phyloP scores from a whole-genome alignment of 2,797 vertebrate genomes.

The Oryzias sinensis region DNA sequence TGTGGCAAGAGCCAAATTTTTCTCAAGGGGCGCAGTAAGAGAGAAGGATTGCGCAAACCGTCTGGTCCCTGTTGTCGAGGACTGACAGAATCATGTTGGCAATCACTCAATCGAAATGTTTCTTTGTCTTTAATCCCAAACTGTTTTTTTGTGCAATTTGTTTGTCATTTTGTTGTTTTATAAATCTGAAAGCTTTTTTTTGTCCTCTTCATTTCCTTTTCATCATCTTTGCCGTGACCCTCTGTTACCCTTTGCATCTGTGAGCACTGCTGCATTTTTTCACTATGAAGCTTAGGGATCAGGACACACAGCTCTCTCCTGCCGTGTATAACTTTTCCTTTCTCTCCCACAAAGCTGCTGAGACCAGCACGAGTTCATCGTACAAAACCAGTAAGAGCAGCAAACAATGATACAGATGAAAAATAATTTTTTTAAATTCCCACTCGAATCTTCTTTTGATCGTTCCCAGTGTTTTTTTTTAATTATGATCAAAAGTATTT shows the following conservation, averaged over 20 bases:
- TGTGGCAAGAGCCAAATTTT: no score
- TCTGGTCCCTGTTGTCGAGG: no score
- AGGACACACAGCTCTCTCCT: constrained; percentile 24
- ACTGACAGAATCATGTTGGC: no score
- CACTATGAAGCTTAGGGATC: constrained; percentile 30
- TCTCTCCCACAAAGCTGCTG: constrained; percentile 49
- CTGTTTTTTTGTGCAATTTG: constrained; percentile 15
- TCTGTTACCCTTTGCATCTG: constrained; percentile 19
- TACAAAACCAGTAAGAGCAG: constrained; percentile 32
- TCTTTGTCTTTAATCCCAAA: constrained; percentile 16
- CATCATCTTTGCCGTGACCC: constrained; percentile 8
- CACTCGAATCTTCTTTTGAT: no score
- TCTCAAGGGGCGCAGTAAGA: no score
- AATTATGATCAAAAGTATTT: no score
- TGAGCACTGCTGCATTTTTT: constrained; percentile 42
- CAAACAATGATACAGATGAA: constrained; percentile 8
- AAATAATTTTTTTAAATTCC: neutral
- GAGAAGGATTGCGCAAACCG: no score
- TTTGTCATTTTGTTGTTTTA: constrained; percentile 44
- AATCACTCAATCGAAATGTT: neutral
- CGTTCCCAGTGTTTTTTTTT: no score
- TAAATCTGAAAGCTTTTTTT: constrained; percentile 38
- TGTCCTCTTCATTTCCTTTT: neutral
- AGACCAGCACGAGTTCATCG: constrained; percentile 42
- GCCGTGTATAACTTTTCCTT: constrained; percentile 29